Conservation (phyloP, 2,888 invertebrate genomes). For the Trachelus tabidus region DNA sequence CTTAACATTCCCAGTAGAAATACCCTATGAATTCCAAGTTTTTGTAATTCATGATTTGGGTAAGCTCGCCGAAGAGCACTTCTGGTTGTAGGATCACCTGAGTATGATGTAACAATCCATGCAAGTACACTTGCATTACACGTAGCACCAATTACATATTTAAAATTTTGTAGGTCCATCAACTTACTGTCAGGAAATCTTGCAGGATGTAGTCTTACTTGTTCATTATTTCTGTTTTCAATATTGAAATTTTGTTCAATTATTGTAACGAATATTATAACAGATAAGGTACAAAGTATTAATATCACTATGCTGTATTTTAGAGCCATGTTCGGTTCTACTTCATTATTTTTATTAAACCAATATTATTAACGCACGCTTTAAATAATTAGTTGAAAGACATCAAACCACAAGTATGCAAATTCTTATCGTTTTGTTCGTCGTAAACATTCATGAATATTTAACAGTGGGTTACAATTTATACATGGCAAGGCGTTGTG, state of each 20-base stretch:
- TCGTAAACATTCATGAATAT: not conserved
- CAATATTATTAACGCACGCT: not conserved
- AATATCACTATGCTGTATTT: not conserved
- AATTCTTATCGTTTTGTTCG: not conserved
- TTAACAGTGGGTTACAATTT: not conserved
- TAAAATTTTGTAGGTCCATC: conserved; percentile 28
- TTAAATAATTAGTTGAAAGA: not conserved
- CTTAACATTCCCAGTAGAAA: conserved; percentile 77
- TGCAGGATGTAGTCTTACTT: not conserved
- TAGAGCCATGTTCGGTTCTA: not conserved
- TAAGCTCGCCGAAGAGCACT: conserved; percentile 79
- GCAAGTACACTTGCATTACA: conserved; percentile 41
- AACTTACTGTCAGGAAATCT: conserved; percentile 16
- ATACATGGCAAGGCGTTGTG: not conserved
- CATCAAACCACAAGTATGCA: not conserved
- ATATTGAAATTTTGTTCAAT: not conserved
- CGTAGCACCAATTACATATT: conserved; percentile 31
- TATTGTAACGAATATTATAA: not conserved
- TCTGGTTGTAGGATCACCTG: conserved; percentile 77
- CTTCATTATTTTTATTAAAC: not conserved
- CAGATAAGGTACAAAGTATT: not conserved
- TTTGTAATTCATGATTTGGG: conserved; percentile 69
- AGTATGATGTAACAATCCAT: conserved; percentile 80
- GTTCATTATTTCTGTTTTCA: not conserved
- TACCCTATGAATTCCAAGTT: conserved; percentile 73